Percentiles rank a stretch among this genome's conserved stretches.
Evolutionary conservation across 2,797 vertebrate genomes (phyloP).

Genomic region (Notamacropus eugenii): DNA sequence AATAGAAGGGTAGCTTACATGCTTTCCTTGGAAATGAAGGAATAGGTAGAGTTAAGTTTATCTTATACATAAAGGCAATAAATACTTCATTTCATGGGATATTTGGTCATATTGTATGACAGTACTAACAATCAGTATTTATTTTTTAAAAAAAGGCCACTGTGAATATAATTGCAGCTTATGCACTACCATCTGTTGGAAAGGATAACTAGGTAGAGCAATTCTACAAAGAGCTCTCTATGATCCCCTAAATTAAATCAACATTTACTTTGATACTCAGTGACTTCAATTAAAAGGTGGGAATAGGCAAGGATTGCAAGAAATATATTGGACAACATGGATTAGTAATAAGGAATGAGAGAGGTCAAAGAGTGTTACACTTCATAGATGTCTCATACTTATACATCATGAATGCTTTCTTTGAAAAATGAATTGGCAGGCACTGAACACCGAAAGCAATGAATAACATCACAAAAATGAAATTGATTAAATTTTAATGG

Average conservation of each 20-base stretch:
- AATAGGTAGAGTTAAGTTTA: background rate
- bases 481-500: slow-evolving; percentile 5
- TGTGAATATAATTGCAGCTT: background rate
- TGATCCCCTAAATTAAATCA: background rate
- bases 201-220: background rate
- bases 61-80: background rate
- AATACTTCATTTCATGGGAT: background rate
- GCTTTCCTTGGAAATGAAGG: background rate
- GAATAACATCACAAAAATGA: slow-evolving; percentile 4
- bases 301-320: background rate
- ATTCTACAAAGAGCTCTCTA: background rate
- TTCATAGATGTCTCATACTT: background rate
- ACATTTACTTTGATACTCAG: slow-evolving; percentile 4
- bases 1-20: background rate
- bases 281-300: slow-evolving; percentile 7
- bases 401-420: background rate
- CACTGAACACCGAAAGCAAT: background rate
- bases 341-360: slow-evolving; percentile 1
- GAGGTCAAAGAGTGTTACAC: background rate
- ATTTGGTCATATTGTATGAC: background rate
- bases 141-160: background rate
- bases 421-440: slow-evolving; percentile 1
- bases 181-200: background rate
- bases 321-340: slow-evolving; percentile 1
- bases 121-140: background rate